Conservation (phyloP, 2,797 vertebrate species). For the Arctocebus calabarensis region DNA sequence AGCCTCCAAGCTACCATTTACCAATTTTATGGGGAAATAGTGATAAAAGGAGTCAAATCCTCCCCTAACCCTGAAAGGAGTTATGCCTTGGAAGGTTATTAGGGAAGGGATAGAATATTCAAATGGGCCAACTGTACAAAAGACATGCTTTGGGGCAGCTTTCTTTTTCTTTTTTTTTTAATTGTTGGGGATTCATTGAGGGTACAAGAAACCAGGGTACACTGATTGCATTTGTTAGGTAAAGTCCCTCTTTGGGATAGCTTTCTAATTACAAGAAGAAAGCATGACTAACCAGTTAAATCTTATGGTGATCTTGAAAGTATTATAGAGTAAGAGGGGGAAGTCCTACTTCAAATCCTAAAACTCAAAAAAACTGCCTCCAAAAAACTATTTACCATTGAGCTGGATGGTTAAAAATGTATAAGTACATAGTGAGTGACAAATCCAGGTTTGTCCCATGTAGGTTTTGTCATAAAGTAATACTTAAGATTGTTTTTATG, state of each 20-base stretch:
- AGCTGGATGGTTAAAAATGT: neutral
- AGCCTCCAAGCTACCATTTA: neutral
- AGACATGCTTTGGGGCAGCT: neutral
- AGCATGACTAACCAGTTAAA: neutral
- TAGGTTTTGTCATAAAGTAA: slow-evolving; percentile 29
- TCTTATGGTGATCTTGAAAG: neutral
- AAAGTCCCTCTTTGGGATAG: neutral
- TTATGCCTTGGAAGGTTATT: neutral
- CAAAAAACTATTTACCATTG: slow-evolving; percentile 11
- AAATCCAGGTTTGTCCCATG: neutral
- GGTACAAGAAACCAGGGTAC: too few relatives aligned
- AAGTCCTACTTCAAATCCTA: slow-evolving; percentile 11
- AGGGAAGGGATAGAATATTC: neutral
- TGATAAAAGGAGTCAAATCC: neutral
- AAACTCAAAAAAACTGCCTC: neutral
- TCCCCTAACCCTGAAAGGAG: neutral
- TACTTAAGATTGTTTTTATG: slow-evolving; percentile 25
- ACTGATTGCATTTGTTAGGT: too few relatives aligned
- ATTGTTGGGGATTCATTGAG: too few relatives aligned
- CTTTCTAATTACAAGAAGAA: neutral
- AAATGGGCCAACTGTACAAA: neutral
- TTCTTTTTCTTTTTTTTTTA: neutral
- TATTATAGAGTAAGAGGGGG: neutral
- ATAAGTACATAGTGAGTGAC: neutral
- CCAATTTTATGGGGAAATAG: neutral